Conservation (phyloP, 2,797 vertebrate genomes). For the Anisognathus igniventris region DNA sequence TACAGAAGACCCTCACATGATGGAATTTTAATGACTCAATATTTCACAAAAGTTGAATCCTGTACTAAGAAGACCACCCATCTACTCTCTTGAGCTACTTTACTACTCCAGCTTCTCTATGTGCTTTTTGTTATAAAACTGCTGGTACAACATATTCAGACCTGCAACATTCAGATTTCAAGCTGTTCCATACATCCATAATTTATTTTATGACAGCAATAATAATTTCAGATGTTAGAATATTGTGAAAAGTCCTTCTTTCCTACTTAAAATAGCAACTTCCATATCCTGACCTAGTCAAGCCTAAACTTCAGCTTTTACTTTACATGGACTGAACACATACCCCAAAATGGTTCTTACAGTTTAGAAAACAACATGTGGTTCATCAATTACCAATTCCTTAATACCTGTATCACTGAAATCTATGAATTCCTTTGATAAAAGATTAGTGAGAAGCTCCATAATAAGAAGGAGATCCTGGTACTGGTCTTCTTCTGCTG, state of each 20-base stretch:
- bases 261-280: neutral
- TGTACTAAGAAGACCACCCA: neutral
- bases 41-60: neutral
- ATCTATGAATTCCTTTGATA: conserved; percentile 99
- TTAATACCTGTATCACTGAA: conserved; percentile 94
- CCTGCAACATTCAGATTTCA: neutral
- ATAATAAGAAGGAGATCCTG: conserved; percentile 99
- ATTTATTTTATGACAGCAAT: neutral
- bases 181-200: neutral
- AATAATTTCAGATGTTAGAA: neutral
- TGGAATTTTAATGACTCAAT: neutral
- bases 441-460: conserved; percentile 97
- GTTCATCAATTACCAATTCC: neutral
- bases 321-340: neutral
- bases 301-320: neutral
- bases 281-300: neutral
- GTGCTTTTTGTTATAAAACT: neutral
- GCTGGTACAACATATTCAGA: neutral
- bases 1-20: neutral
- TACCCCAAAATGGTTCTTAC: neutral
- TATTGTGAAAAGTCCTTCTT: neutral
- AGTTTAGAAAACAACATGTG: neutral
- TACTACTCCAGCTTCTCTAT: neutral
- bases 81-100: neutral
- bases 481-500: conserved; percentile 96